Evolutionary conservation across 2,113 vertebrate species (phyloP), one percentile per base, ranked within the genome.

Genomic region (Entelurus aequoreus): DNA sequence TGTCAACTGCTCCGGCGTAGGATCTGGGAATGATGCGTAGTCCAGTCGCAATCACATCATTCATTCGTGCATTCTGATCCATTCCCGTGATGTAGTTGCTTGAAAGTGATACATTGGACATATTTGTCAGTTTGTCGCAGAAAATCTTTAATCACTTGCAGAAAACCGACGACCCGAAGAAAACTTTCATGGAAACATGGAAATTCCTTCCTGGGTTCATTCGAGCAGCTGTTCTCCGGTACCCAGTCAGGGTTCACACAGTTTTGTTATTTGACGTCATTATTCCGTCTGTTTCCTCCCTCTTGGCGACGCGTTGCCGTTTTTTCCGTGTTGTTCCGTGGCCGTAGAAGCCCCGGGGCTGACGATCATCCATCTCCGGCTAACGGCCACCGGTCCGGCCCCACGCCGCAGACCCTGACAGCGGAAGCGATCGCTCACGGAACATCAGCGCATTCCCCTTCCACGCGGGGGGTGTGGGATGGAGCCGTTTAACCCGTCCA

Each of bases 351-450:
- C 77, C 80, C 69, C 77, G 72, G 78, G 82, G 83, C 80, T 68
- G 86, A 73, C 59, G 82, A 69, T 85, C 87, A 90, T 91, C 86
- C 85, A 88, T 90, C 88, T 89, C 79, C 48, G 72, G 81, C 86
- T 88, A 90, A 87, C 87, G 85, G 87, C 86, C 85, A 88, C 80
- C 87, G 85, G 86, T 84, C 85, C 81, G 79, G 85, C 87, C 87
- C 85, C 88, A 87, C 87, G 84, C 87, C 84, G 82, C 71, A 89
- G 74, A 76, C 84, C 79, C 63, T 79, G 79, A 82, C 83, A 90
- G 81, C 89, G 90, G 88, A 91, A 90, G 86, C 81, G 73, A 90
- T 90, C 83, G 85, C 88, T 89, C 88, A 89, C 82, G 78, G 77
- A 79, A 80, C 80, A 83, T 79, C 84, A 88, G 84, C 82, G 84